Evolutionary conservation across 1,140 invertebrate species (phyloP), one percentile per base, ranked within the genome.

Genomic region (Nephila pilipes): DNA sequence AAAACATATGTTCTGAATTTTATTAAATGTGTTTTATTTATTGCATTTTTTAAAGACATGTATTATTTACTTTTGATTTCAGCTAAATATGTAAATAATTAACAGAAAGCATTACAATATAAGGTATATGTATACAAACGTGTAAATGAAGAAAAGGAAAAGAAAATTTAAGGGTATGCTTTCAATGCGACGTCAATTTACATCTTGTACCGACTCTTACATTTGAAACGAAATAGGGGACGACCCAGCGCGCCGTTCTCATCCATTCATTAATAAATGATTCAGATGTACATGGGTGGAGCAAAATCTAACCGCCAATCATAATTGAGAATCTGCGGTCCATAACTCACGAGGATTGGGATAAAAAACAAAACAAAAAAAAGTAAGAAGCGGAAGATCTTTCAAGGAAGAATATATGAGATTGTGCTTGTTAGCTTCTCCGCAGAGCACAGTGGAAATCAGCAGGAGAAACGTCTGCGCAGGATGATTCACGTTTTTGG

Each of bases 221-320:
- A 65, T 25, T 25, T 25, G 25, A 25, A 65, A 65, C 22, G 63
- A 25, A 65, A 65, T 65, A 25, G 25, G 63, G 63, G 25, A 65
- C 54, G 25, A 18, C 63, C 32, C 69, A 46, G 46, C 46, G 46
- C 46, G 46, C 12, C 46, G 46, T 46, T 46, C 8, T 10, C 75
- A 83, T 81, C 79, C 69, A 29, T 55, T 46, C 79, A 91, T 91
- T 91, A 91, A 91, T 91, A 91, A 91, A 91, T 91, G 89, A 91
- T 91, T 88, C 63, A 87, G 69, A 36, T 65, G 22, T 25, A 18
- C 20, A 60, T 90, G 89, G 89, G 89, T 91, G 89, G 89, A 91
- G 89, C 58, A 36, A 83, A 83, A 60, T 91, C 80, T 25, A 83
- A 91, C 89, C 89, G 89, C 89, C 89, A 91, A 91, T 91, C 89